Base-by-base conservation (phyloP, 2,113 vertebrate genomes). In the Pseudolaguvia tuberculata region DNA sequence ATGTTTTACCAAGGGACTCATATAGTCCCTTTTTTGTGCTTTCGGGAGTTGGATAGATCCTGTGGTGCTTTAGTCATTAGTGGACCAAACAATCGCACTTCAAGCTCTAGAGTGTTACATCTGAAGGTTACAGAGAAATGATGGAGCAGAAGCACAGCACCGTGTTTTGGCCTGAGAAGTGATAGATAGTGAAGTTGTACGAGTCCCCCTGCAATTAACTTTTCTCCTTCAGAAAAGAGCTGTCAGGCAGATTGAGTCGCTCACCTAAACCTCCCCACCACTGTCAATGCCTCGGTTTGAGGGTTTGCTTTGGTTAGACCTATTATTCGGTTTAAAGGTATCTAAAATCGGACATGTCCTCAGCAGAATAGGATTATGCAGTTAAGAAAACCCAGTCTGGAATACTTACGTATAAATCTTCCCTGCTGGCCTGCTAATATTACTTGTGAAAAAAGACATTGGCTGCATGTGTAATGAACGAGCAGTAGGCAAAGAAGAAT, bases 181-280 rank as follows among this genome's bases (percentile, higher is more conserved):
- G 70, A 72, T 72, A 56, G 70, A 72, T 50, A 47, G 55, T 29
- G 21, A 71, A n/a, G 55, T 20, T 27, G 25, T 18, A n/a, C 11
- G 23, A 59, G 42, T 59, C 70, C 56, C 56, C 45, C 42, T 48
- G 42, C 89, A 89, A 90, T 90, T 90, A 91, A 88, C 89, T 91
- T 84, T 85, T 86, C 85, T 87, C 75, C 83, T 79, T 79, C 85
- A 86, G 86, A 86, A 87, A 83, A 79, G 74, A 71, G 83, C 83
- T 87, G 89, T 87, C 90, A 88, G 82, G 56, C 81, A 89, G 85
- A 89, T 86, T 86, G 85, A 88, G 86, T 87, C 84, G 87, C 81
- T 79, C 80, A 79, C 80, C 39, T 42, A 4, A 5, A 42, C 39
- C 39, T 8, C 39, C 39, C 39, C 4, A 4, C 39, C 39, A 4